phyloP scores from a whole-genome alignment of 2,888 invertebrate genomes.

The Pteria penguin region DNA sequence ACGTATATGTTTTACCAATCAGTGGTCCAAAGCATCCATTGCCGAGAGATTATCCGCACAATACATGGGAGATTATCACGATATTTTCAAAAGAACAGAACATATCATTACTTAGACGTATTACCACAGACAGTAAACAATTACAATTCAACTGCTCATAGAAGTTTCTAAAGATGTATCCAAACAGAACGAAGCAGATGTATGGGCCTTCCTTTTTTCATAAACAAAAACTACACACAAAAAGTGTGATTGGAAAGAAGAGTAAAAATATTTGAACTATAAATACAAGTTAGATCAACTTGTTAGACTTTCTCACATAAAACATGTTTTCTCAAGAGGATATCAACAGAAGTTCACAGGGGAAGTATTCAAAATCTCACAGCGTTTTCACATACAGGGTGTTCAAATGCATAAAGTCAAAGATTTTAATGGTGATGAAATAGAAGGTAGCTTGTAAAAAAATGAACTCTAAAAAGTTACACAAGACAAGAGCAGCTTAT shows the following conservation, averaged over 20 bases:
- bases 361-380: neutral
- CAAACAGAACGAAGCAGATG: neutral
- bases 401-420: constrained; percentile 1
- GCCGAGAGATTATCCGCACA: too few relatives aligned
- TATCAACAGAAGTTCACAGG: constrained; percentile 21
- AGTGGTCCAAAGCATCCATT: too few relatives aligned
- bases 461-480: constrained; percentile 9
- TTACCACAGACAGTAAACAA: too few relatives aligned
- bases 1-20: too few relatives aligned
- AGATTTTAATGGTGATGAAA: neutral
- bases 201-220: constrained; percentile 17
- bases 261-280: neutral
- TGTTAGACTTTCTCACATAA: constrained; percentile 9
- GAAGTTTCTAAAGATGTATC: constrained; percentile 7
- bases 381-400: neutral
- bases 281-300: constrained; percentile 7
- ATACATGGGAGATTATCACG: too few relatives aligned
- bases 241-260: neutral
- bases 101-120: too few relatives aligned
- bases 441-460: constrained; percentile 7
- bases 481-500: constrained; percentile 9
- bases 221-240: neutral
- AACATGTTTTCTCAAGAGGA: neutral
- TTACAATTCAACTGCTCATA: too few relatives aligned
- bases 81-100: too few relatives aligned